A percentile compares a stretch with the other conserved stretches of the same genome.
These are phyloP conservation scores for Chloebia gouldiae DNA, from an alignment of 2,113 vertebrate species.

Conservation along the genomic window DNA sequence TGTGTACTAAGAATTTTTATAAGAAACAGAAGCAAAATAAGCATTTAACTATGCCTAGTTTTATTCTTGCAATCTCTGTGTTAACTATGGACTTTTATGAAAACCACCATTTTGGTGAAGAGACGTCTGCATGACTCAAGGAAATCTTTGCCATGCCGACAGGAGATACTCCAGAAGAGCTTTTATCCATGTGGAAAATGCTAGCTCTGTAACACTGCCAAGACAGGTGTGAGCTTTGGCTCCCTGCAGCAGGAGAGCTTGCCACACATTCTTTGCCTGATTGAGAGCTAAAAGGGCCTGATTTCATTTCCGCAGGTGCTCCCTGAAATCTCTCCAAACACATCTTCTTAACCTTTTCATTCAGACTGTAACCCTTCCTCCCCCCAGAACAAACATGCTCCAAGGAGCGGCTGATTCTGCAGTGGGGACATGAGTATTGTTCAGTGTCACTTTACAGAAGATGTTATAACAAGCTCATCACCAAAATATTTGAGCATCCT, in stretches of 20 bases:
- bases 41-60: background rate
- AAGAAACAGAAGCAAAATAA: background rate
- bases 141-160: background rate
- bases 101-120: background rate
- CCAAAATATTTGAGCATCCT: constrained; percentile 57
- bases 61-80: background rate
- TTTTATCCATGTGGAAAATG: constrained; percentile 35
- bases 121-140: background rate
- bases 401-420: constrained; percentile 1
- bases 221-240: constrained; percentile 63
- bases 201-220: constrained; percentile 54
- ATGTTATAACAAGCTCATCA: constrained; percentile 52
- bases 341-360: constrained; percentile 61
- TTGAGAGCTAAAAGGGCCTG: constrained; percentile 59
- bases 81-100: background rate
- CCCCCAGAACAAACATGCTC: background rate
- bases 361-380: constrained; percentile 32
- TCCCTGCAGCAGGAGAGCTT: constrained; percentile 61
- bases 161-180: constrained; percentile 4
- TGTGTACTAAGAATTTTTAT: background rate
- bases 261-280: constrained; percentile 46
- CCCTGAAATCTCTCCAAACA: constrained; percentile 46
- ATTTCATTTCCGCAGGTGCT: constrained; percentile 67
- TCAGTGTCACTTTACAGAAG: constrained; percentile 48
- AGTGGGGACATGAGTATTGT: constrained; percentile 44